These are phyloP conservation scores for Haliaeetus albicilla DNA, from an alignment of 2,797 vertebrate species.

Conservation along the genomic window DNA sequence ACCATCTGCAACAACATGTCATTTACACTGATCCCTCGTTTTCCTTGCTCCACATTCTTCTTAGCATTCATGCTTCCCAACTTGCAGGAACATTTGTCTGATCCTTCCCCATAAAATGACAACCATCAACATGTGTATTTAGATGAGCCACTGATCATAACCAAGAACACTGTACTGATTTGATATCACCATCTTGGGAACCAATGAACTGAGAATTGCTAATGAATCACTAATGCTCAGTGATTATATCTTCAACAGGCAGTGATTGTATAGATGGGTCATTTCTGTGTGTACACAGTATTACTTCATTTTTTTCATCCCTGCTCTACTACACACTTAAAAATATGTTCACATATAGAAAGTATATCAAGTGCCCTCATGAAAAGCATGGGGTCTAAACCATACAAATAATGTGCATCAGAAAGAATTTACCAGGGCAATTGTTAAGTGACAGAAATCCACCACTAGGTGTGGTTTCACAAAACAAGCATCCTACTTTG, in stretches of 20 bases:
- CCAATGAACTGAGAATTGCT: not conserved
- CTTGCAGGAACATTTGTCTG: not conserved
- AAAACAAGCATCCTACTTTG: not conserved
- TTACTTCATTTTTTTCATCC: not conserved
- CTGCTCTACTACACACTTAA: not conserved
- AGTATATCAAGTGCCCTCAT: not conserved
- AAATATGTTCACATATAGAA: not conserved
- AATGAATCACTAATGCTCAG: not conserved
- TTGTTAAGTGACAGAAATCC: not conserved
- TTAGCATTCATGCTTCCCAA: not conserved
- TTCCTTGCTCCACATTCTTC: not conserved
- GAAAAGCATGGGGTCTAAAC: not conserved
- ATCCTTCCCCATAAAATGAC: not conserved
- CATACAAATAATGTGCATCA: not conserved
- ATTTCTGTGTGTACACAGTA: not conserved
- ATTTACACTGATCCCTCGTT: not conserved
- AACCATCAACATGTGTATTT: not conserved
- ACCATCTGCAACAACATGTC: not conserved
- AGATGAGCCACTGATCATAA: not conserved
- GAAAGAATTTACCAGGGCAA: not conserved
- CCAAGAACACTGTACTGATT: not conserved
- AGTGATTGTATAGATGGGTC: not conserved
- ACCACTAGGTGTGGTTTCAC: not conserved
- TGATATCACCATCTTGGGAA: not conserved
- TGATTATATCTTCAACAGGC: not conserved